Evolutionary conservation across 2,113 vertebrate species (phyloP), one percentile per base, ranked within the genome.

Genomic region (Labrus mixtus): DNA sequence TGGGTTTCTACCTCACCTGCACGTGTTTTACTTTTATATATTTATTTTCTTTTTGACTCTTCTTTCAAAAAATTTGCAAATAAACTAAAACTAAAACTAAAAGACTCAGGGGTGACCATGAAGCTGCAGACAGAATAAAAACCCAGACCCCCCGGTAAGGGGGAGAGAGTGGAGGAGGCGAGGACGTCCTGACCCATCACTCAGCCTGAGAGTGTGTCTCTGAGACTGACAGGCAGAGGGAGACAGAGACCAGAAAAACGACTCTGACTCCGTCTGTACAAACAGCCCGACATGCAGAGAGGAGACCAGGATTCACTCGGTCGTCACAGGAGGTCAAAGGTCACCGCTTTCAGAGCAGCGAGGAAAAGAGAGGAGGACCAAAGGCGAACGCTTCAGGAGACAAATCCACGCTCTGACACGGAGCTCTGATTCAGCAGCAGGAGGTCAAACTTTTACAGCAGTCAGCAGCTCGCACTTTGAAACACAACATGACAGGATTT

Each of bases 211-310:
- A n/a, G 2, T 13, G 66, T 16, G 3, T 22, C 10, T 46, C 54
- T 22, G 6, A 25, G 37, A 46, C 3, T 36, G 13, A 54, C 84
- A 84, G 84, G 58, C 61, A 87, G 95, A 91, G 90, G 91, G 91
- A 92, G 91, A 78, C 80, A 89, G 73, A 95, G 88, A 92, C 93
- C 93, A 93, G 75, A 82, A 39, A 67, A 88, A 87, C 13, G 22
- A 46, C 50, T 22, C 25, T 23, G 17, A 16, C 50, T 10, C 22
- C 57, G 25, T 29, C 41, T 6, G 17, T 1, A 65, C 23, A 67
- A 48, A 13, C 8, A 59, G 45, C 46, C 45, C 51, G 29, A 86
- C 64, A 78, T 0, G n/a, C 45, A 22, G 43, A 23, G 10, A 25
- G 11, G n/a, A 19, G 66, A 29, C 19, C 12, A 59, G 5, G 15